These are phyloP conservation scores for Apotomis turbidana DNA, from an alignment of 2,888 invertebrate species.

Conservation along the genomic window DNA sequence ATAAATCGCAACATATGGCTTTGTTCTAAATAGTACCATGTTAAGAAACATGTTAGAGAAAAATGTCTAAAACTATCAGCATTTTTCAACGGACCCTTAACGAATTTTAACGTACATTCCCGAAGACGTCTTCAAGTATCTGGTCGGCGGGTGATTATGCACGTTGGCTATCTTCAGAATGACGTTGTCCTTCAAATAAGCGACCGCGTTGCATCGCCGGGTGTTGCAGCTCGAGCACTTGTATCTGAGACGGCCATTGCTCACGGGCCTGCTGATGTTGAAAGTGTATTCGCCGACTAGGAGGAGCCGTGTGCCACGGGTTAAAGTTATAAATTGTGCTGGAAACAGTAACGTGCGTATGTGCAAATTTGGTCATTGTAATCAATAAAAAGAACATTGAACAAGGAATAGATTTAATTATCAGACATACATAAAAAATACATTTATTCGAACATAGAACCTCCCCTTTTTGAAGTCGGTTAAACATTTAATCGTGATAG, in stretches of 20 bases:
- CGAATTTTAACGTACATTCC: slow-evolving; percentile 5
- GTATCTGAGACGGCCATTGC: background rate
- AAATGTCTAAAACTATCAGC: too few species aligned
- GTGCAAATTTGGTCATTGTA: too few species aligned
- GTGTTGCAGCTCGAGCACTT: slow-evolving; percentile 7
- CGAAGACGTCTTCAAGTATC: background rate
- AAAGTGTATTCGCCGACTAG: slow-evolving; percentile 7
- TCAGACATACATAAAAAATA: too few species aligned
- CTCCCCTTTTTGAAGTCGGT: too few species aligned
- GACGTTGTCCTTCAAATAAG: slow-evolving; percentile 7
- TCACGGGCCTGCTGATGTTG: slow-evolving; percentile 9
- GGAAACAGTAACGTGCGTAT: background rate
- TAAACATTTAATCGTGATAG: too few species aligned
- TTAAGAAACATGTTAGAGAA: too few species aligned
- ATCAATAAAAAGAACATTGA: too few species aligned
- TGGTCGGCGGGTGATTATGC: slow-evolving; percentile 17
- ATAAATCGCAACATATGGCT: too few species aligned
- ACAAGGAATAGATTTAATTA: too few species aligned
- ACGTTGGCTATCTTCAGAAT: background rate
- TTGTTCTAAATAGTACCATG: too few species aligned
- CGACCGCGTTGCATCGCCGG: slow-evolving; percentile 1
- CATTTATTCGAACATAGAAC: too few species aligned
- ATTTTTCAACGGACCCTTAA: too few species aligned
- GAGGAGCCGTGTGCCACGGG: slow-evolving; percentile 7
- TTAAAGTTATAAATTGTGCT: slow-evolving; percentile 13